phyloP scores from a whole-genome alignment of 2,888 invertebrate species.

The Melinaea menophilus region DNA sequence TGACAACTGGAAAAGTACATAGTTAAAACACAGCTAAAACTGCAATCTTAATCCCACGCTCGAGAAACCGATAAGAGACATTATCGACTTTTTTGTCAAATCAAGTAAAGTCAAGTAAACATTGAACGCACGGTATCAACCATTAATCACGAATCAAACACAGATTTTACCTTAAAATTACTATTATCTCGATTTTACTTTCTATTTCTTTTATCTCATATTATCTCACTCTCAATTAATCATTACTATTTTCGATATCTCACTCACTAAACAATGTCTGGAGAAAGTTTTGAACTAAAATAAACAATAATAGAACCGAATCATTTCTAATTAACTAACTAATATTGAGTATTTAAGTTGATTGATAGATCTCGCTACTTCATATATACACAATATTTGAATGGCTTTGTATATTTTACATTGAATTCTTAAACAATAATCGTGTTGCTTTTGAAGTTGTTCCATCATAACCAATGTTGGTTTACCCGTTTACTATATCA shows the following conservation, averaged over 20 bases:
- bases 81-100: constrained; percentile 56
- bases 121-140: constrained; percentile 16
- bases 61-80: constrained; percentile 63
- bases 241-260: neutral
- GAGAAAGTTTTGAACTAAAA: constrained; percentile 5
- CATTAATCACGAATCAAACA: neutral
- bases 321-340: neutral
- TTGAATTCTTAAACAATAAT: too few species aligned
- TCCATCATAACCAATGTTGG: too few species aligned
- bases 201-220: neutral
- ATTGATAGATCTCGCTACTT: neutral
- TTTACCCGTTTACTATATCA: too few species aligned
- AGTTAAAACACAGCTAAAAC: constrained; percentile 63
- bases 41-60: constrained; percentile 65
- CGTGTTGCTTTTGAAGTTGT: too few species aligned
- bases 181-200: neutral
- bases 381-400: too few species aligned
- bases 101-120: constrained; percentile 23
- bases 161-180: too few species aligned
- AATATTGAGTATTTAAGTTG: neutral
- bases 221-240: neutral
- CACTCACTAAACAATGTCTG: neutral
- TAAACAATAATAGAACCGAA: constrained; percentile 2
- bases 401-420: too few species aligned
- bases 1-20: constrained; percentile 61